phyloP scores from a whole-genome alignment of 2,797 vertebrate species.

The Steatocranus sp. region DNA sequence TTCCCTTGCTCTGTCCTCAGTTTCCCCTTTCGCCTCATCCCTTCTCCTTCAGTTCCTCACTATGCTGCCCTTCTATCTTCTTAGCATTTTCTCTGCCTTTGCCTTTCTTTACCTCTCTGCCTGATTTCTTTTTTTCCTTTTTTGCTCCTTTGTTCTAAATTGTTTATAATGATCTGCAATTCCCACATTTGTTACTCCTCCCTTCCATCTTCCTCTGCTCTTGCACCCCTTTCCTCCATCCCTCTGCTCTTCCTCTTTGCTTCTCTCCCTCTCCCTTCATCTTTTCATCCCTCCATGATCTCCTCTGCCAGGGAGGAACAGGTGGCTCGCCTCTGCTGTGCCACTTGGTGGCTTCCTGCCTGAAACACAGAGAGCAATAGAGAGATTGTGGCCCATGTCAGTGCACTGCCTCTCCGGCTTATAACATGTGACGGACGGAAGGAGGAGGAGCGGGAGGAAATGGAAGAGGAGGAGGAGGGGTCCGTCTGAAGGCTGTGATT shows the following conservation, averaged over 20 bases:
- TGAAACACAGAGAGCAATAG: not conserved
- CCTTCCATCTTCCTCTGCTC: not conserved
- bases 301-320: conserved; percentile 49
- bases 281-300: conserved; percentile 8
- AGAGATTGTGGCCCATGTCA: conserved; percentile 3
- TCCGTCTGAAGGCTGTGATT: conserved; percentile 34
- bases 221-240: not conserved
- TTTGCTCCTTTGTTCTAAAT: not conserved
- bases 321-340: conserved; percentile 50
- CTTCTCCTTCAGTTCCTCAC: not conserved
- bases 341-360: conserved; percentile 46
- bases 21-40: not conserved
- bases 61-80: not conserved
- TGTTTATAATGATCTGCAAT: not conserved
- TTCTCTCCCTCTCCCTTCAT: not conserved
- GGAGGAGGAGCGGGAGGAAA: conserved; percentile 27
- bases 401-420: conserved; percentile 6
- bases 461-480: conserved; percentile 8
- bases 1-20: not conserved
- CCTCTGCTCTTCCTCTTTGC: not conserved
- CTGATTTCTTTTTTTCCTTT: not conserved
- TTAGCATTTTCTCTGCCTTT: not conserved
- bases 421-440: conserved; percentile 30
- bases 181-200: not conserved
- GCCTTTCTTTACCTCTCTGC: not conserved